Conservation (phyloP, 2,888 invertebrate species). For the Sarcophaga rosellei region DNA sequence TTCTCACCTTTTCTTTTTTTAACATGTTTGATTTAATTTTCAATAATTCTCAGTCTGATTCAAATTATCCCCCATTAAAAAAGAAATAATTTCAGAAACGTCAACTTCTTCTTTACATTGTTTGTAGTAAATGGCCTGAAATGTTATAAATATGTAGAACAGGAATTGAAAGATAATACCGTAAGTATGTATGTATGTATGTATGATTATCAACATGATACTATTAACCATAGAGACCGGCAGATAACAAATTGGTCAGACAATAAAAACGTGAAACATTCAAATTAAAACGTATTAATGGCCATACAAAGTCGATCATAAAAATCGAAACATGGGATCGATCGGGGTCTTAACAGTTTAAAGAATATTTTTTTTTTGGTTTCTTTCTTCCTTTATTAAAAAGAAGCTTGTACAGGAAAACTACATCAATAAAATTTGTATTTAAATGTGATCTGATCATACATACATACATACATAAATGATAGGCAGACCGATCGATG, state of each 20-base stretch:
- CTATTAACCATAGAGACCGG: no score
- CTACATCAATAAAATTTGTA: background rate
- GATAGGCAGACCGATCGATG: background rate
- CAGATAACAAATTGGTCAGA: conserved; percentile 49
- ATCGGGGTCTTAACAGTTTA: background rate
- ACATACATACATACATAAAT: no score
- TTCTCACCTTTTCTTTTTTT: no score
- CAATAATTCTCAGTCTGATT: no score
- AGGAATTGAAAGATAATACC: background rate
- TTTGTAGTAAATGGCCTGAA: background rate
- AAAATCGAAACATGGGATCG: conserved; percentile 54
- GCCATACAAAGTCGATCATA: conserved; percentile 51
- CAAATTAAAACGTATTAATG: conserved; percentile 53
- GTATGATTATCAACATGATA: conserved; percentile 50
- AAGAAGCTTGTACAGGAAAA: conserved; percentile 10
- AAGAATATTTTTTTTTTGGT: background rate
- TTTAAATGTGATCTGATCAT: conserved; percentile 16
- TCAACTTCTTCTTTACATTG: background rate
- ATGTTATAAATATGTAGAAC: background rate
- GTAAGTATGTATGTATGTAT: no score
- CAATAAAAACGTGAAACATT: conserved; percentile 51
- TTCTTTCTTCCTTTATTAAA: background rate
- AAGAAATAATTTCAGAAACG: background rate
- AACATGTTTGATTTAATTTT: no score
- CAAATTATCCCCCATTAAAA: no score